Evolutionary conservation across 2,113 vertebrate species (phyloP).

Genomic region (Malurus melanocephalus): DNA sequence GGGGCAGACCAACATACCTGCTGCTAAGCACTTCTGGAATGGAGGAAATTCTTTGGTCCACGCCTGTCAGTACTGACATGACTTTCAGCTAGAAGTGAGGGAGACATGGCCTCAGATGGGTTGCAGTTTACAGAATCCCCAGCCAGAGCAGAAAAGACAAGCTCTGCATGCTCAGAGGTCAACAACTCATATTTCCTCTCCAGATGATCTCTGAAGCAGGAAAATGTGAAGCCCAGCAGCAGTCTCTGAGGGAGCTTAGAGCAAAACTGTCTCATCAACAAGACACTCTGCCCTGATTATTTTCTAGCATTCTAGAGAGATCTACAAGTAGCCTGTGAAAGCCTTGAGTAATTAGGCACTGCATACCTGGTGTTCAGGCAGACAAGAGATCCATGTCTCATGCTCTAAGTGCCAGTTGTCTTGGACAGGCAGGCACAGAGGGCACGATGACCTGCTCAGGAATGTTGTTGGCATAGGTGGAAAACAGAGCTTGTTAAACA

Average conservation of each 20-base stretch:
- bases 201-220: background rate
- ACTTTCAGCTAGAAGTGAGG: constrained; percentile 12
- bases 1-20: constrained; percentile 38
- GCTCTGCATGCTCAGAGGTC: background rate
- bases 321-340: background rate
- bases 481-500: constrained; percentile 57
- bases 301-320: background rate
- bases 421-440: constrained; percentile 63
- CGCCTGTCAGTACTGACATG: background rate
- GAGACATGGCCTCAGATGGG: background rate
- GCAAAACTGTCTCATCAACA: background rate
- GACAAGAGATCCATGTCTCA: constrained; percentile 34
- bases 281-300: background rate
- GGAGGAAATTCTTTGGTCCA: constrained; percentile 26
- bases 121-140: background rate
- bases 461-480: background rate
- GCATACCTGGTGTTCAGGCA: constrained; percentile 51
- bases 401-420: constrained; percentile 74
- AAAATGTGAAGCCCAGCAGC: background rate
- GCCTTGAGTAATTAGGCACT: background rate
- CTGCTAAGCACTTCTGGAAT: constrained; percentile 55
- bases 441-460: constrained; percentile 24
- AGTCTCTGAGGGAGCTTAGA: background rate
- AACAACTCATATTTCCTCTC: background rate
- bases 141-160: background rate